Conservation (phyloP, 1,140 invertebrate genomes). For the Procambarus clarkii region DNA sequence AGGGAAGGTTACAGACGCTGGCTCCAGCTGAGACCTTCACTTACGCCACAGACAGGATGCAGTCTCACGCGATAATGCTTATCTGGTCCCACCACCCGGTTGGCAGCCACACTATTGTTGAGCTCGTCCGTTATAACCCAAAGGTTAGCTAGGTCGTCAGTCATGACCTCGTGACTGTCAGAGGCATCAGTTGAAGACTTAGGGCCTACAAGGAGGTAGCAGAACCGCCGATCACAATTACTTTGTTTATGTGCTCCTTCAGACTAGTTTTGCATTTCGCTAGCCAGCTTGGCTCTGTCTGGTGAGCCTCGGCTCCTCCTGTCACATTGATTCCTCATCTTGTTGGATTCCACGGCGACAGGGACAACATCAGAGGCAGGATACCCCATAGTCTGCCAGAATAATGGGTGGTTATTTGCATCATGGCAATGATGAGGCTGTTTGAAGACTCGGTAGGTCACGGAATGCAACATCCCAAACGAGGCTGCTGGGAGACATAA, state of each 20-base stretch:
- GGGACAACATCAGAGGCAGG: constrained; percentile 80
- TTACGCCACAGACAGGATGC: constrained; percentile 10
- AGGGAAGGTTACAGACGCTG: neutral
- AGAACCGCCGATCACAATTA: neutral
- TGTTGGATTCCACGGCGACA: constrained; percentile 79
- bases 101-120: constrained; percentile 9
- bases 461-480: constrained; percentile 77
- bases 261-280: neutral
- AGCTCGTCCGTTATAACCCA: constrained; percentile 25
- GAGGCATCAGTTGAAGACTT: constrained; percentile 21
- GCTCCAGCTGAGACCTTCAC: constrained; percentile 46
- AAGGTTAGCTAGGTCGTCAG: neutral
- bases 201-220: neutral
- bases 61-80: constrained; percentile 35
- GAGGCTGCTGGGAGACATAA: constrained; percentile 76
- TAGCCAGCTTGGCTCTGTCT: constrained; percentile 44
- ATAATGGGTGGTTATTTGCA: neutral
- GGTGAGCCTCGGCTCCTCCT: neutral
- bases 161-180: constrained; percentile 6
- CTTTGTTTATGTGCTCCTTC: neutral
- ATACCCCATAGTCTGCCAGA: constrained; percentile 2
- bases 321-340: constrained; percentile 74
- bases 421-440: constrained; percentile 15
- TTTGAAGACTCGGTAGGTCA: constrained; percentile 74
- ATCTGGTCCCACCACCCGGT: constrained; percentile 37